Conservation (phyloP, 2,797 vertebrate genomes). For the Epinephelus malabaricus region DNA sequence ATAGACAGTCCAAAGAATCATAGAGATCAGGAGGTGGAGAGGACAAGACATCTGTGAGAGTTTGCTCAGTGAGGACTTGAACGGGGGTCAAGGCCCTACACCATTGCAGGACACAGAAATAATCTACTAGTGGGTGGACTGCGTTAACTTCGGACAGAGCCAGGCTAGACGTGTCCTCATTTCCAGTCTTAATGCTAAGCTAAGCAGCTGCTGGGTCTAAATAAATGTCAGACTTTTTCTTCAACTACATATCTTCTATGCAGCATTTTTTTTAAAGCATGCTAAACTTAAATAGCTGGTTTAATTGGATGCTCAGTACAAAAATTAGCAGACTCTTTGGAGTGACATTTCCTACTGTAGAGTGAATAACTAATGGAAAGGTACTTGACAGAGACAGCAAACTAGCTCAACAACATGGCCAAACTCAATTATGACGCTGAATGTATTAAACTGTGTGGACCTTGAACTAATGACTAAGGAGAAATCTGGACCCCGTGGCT, state of each 20-base stretch:
- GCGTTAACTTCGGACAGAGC: not conserved
- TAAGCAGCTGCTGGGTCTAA: not conserved
- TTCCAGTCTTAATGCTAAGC: constrained; percentile 3
- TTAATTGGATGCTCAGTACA: no score
- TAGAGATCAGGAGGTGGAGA: not conserved
- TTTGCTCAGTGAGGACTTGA: constrained; percentile 1
- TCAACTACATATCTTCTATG: not conserved
- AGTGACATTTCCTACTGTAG: no score
- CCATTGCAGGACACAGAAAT: constrained; percentile 15
- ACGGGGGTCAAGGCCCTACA: not conserved
- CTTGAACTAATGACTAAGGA: no score
- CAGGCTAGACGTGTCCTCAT: not conserved
- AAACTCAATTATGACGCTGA: no score
- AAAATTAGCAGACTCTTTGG: no score
- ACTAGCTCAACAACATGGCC: no score
- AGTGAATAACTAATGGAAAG: no score
- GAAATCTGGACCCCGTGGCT: no score
- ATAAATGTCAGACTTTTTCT: not conserved
- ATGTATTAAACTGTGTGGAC: no score
- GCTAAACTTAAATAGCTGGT: no score
- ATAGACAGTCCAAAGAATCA: not conserved
- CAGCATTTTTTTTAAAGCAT: no score
- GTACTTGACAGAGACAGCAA: no score
- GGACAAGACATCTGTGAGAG: constrained; percentile 6
- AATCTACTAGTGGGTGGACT: constrained; percentile 5